Evolutionary conservation across 1,140 invertebrate species (phyloP).

Genomic region (Pteromalus puparum): DNA sequence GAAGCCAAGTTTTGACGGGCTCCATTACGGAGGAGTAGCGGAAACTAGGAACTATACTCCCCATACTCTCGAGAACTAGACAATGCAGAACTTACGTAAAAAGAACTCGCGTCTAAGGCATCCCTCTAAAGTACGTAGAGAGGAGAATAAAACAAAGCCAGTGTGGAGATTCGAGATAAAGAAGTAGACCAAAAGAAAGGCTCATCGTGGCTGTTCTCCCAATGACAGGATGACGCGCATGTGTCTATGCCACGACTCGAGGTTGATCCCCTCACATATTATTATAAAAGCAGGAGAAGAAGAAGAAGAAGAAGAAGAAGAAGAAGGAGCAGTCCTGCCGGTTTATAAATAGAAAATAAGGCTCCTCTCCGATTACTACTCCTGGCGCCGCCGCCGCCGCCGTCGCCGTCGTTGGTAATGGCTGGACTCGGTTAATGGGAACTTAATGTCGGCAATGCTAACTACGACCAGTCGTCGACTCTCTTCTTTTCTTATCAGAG

Average conservation of each 20-base stretch:
- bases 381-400: slow-evolving; percentile 60
- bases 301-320: slow-evolving; percentile 50
- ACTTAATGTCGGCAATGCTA: slow-evolving; percentile 64
- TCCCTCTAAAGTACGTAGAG: neutral
- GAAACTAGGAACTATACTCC: too few relatives aligned
- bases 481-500: slow-evolving; percentile 26
- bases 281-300: slow-evolving; percentile 49
- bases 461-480: slow-evolving; percentile 50
- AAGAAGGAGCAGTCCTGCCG: slow-evolving; percentile 56
- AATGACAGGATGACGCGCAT: slow-evolving; percentile 1
- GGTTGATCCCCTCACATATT: slow-evolving; percentile 23
- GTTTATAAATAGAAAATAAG: slow-evolving; percentile 55
- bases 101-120: neutral
- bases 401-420: slow-evolving; percentile 53
- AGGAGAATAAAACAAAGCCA: neutral
- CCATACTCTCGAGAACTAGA: too few relatives aligned
- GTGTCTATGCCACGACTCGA: neutral
- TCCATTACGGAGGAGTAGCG: too few relatives aligned
- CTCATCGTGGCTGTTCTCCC: too few relatives aligned
- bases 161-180: neutral
- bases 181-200: slow-evolving; percentile 8
- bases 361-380: slow-evolving; percentile 58
- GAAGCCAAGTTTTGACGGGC: too few relatives aligned
- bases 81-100: too few relatives aligned
- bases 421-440: slow-evolving; percentile 65